These are phyloP conservation scores for Cotesia chilonis DNA, from an alignment of 1,140 invertebrate species.

Conservation along the genomic window DNA sequence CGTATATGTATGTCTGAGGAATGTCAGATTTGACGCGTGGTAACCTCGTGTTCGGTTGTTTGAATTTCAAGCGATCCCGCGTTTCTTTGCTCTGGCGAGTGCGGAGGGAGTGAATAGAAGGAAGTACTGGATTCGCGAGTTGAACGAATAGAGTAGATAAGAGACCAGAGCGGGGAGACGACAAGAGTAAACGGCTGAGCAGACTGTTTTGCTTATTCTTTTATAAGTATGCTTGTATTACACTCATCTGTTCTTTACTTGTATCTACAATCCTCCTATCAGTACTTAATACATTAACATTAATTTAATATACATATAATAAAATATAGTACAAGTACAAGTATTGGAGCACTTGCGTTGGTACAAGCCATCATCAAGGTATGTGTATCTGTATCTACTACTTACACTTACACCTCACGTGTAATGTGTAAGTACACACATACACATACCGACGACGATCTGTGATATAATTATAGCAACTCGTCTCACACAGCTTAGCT, in stretches of 20 bases:
- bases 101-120: slow-evolving; percentile 22
- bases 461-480: too few species aligned
- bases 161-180: slow-evolving; percentile 34
- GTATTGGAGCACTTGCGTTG: slow-evolving; percentile 41
- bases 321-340: too few species aligned
- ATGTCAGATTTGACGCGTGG: slow-evolving; percentile 67
- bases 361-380: slow-evolving; percentile 38
- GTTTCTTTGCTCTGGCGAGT: slow-evolving; percentile 59
- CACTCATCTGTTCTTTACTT: slow-evolving; percentile 50
- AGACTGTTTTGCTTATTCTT: slow-evolving; percentile 6
- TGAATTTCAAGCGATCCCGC: slow-evolving; percentile 67
- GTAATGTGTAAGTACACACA: too few species aligned
- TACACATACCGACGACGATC: too few species aligned
- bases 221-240: too few species aligned
- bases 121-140: slow-evolving; percentile 25
- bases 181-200: slow-evolving; percentile 16
- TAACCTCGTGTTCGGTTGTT: slow-evolving; percentile 68
- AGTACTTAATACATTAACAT: too few species aligned
- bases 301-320: too few species aligned
- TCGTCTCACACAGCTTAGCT: too few species aligned
- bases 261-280: slow-evolving; percentile 39
- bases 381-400: neutral
- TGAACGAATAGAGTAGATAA: slow-evolving; percentile 3
- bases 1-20: slow-evolving; percentile 40
- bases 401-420: slow-evolving; percentile 6